Percentiles rank a stretch among this genome's conserved stretches.
These are phyloP conservation scores for Mellivora capensis DNA, from an alignment of 2,113 vertebrate species.

Conservation along the genomic window DNA sequence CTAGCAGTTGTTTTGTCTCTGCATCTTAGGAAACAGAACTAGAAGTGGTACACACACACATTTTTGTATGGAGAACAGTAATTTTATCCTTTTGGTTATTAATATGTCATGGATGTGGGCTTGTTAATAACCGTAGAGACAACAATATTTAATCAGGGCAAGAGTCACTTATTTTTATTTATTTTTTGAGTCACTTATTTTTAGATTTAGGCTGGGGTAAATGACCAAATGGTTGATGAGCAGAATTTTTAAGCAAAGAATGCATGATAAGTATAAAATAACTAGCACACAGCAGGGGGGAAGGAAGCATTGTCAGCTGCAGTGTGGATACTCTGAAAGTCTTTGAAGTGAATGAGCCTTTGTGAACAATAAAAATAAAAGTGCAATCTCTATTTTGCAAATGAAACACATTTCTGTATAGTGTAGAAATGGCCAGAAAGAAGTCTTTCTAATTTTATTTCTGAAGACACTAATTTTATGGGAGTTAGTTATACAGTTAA, in stretches of 20 bases:
- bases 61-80: neutral
- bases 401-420: neutral
- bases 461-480: neutral
- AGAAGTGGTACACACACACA: neutral
- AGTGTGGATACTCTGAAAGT: neutral
- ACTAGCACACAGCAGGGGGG: neutral
- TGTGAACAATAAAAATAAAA: neutral
- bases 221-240: neutral
- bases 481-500: neutral
- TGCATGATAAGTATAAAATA: neutral
- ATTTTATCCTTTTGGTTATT: conserved; percentile 15
- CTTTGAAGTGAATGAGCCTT: neutral
- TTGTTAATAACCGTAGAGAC: neutral
- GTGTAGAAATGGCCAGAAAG: neutral
- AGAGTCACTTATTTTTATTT: conserved; percentile 44
- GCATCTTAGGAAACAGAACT: neutral
- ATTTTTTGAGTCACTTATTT: conserved; percentile 37
- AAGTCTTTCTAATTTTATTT: neutral
- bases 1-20: neutral
- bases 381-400: neutral
- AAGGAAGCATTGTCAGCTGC: neutral
- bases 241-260: conserved; percentile 17
- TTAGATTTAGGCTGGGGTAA: conserved; percentile 21
- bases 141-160: neutral
- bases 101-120: neutral